Evolutionary conservation across 92 coral and sea anemone species (phyloP).

Genomic region (Galaxea fascicularis): DNA sequence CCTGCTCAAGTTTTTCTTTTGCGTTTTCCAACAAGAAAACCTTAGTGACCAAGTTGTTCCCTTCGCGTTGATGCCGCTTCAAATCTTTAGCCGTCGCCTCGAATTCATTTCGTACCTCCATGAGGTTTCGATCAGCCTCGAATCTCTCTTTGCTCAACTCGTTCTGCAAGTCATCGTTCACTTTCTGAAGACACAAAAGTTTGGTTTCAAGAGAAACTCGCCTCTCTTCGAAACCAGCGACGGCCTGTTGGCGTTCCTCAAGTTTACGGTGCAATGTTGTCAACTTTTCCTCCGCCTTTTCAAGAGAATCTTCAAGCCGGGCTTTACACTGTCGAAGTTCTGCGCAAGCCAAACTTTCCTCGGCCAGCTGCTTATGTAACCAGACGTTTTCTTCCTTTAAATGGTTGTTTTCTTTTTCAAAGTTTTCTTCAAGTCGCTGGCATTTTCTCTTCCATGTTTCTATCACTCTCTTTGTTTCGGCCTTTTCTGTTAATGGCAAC

Average conservation of each 20-base stretch:
- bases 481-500: background rate
- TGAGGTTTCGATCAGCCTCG: constrained; percentile 24
- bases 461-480: constrained; percentile 25
- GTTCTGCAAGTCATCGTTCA: constrained; percentile 27
- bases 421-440: constrained; percentile 31
- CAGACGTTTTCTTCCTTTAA: constrained; percentile 40
- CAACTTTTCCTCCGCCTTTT: constrained; percentile 4
- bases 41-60: constrained; percentile 43
- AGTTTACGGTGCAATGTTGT: constrained; percentile 11
- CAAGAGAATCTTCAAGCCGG: constrained; percentile 5
- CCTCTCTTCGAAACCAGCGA: constrained; percentile 31
- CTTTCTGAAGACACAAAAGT: constrained; percentile 34
- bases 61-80: constrained; percentile 47
- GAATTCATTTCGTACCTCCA: constrained; percentile 22
- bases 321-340: constrained; percentile 15
- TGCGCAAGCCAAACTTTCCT: constrained; percentile 34
- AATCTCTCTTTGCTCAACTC: constrained; percentile 47
- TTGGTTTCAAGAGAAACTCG: constrained; percentile 40
- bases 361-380: constrained; percentile 43
- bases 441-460: constrained; percentile 39
- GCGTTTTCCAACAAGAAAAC: constrained; percentile 43
- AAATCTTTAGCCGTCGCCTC: constrained; percentile 27
- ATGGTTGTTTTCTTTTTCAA: constrained; percentile 11
- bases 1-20: constrained; percentile 39
- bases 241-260: constrained; percentile 31